Base-by-base conservation (phyloP, 2,888 invertebrate genomes). In the Hypsopygia costalis region DNA sequence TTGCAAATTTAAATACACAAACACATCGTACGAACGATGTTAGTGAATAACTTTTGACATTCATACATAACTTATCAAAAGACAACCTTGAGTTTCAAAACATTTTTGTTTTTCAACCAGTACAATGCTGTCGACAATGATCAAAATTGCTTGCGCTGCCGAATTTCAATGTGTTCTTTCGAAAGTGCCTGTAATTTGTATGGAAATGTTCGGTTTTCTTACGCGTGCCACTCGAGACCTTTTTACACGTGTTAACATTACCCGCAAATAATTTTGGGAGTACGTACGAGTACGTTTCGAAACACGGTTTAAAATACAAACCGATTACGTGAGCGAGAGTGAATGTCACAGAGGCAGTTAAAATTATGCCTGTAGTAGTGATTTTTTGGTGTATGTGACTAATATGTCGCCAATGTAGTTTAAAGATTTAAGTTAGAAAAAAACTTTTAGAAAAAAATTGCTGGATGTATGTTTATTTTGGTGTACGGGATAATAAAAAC, bases 121-220 rank as follows among this genome's bases (percentile, higher is more conserved):
- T 6, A 27, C 27, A 35, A 32, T 27, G 30, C 51, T 43, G 35
- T 40, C 41, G 46, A 62, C 16, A 83, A 81, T 82, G 69, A 75
- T 54, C 54, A 69, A 69, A 72, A 68, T 63, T 56, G 67, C 62
- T 68, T 52, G 68, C 65, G 49, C 55, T 53, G 54, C 65, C 68
- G 75, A 76, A 79, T 74, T 72, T 71, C 72, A 77, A 76, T 76
- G 58, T 52, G 63, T 63, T 60, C 63, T 81, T 86, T 86, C 80
- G 86, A 86, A 86, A 85, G 82, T 76, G 78, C 64, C 75, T 73
- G 80, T 77, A 69, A 77, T 83, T 81, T 79, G 76, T 78, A 81
- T 86, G 83, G 80, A 79, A 81, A 83, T 85, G 70, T 72, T 68
- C 49, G 47, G 58, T 58, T 58, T 47, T 55, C 62, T 75, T 74